These are phyloP conservation scores for Ceratina japonica DNA, from an alignment of 1,140 invertebrate genomes.

Conservation along the genomic window DNA sequence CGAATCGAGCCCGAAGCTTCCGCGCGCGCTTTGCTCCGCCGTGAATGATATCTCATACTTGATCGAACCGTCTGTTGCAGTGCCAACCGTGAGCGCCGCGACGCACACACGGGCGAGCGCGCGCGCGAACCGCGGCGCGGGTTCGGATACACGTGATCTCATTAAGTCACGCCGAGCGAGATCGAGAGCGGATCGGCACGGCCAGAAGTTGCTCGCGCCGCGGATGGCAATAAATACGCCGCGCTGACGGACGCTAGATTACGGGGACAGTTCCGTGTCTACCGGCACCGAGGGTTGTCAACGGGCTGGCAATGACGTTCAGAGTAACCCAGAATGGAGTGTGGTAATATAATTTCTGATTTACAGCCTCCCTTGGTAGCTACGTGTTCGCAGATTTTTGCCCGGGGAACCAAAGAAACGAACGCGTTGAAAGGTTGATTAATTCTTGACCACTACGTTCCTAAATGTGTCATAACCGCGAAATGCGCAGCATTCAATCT, in stretches of 20 bases:
- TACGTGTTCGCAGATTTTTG: no score
- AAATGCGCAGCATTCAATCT: no score
- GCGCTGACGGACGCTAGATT: constrained; percentile 39
- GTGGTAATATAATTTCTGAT: constrained; percentile 25
- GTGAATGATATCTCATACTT: constrained; percentile 66
- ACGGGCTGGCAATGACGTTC: constrained; percentile 7
- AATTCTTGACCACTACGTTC: no score
- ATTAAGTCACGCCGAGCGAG: constrained; percentile 56
- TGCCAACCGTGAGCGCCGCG: no score
- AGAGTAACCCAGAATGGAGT: neutral
- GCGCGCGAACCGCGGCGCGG: no score
- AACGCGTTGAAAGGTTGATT: no score
- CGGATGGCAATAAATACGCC: constrained; percentile 55
- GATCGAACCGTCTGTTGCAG: constrained; percentile 58
- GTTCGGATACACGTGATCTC: constrained; percentile 45
- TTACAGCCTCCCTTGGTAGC: no score
- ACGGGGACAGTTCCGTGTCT: constrained; percentile 39
- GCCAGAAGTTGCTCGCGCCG: constrained; percentile 12
- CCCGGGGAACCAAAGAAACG: no score
- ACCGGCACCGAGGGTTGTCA: constrained; percentile 22
- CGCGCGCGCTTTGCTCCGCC: constrained; percentile 53
- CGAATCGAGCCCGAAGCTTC: constrained; percentile 62
- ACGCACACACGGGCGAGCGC: no score
- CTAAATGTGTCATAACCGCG: no score
- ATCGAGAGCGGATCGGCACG: constrained; percentile 28